Percentiles rank a stretch among this genome's conserved stretches.
phyloP scores from a whole-genome alignment of 2,888 invertebrate species.

The Mactromeris polynyma region DNA sequence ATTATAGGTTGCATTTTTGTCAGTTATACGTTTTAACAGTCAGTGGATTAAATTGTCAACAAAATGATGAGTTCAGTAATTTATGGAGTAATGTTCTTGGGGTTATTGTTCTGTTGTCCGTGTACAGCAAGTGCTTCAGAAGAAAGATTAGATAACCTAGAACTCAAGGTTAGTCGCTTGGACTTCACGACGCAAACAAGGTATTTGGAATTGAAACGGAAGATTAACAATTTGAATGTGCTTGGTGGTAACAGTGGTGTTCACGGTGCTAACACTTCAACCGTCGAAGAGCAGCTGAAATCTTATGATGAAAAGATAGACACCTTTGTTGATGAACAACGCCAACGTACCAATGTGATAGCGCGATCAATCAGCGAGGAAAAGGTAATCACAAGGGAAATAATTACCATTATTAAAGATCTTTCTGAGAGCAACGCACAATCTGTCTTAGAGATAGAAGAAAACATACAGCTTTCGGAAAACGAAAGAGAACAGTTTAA shows the following conservation, averaged over 20 bases:
- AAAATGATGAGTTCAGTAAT: background rate
- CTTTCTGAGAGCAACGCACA: background rate
- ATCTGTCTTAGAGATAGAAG: conserved; percentile 14
- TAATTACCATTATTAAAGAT: background rate
- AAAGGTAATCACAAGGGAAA: background rate
- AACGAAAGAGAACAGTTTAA: background rate
- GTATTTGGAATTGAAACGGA: background rate
- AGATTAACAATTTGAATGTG: background rate
- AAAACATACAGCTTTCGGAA: background rate
- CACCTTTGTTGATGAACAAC: background rate
- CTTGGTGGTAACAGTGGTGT: background rate
- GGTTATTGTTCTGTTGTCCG: background rate
- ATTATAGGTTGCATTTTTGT: no score
- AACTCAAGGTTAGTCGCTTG: background rate
- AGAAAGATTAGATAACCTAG: background rate
- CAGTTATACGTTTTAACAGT: no score
- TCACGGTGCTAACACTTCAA: background rate
- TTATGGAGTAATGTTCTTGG: background rate
- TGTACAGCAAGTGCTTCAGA: background rate
- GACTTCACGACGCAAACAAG: background rate
- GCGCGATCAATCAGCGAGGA: background rate
- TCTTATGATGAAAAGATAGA: background rate
- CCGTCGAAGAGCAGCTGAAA: background rate
- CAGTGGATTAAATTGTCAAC: no score
- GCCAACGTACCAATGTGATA: background rate